Base-by-base conservation (phyloP, 2,888 invertebrate species). In the Lampropteryx suffumata region DNA sequence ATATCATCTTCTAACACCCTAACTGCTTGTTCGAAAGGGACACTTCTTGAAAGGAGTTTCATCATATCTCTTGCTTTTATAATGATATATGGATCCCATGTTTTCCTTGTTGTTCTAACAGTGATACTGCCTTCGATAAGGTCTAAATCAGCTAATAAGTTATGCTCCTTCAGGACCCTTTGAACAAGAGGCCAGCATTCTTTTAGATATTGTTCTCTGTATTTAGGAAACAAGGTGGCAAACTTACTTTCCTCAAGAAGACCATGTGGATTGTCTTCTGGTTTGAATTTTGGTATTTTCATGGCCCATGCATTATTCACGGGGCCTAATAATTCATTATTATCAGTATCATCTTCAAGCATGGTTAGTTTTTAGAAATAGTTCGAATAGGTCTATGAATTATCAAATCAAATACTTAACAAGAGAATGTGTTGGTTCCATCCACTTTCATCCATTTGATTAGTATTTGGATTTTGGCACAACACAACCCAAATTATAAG, bases 1-100 rank as follows among this genome's bases (percentile, higher is more conserved):
- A 95, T 92, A 61, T 98, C 97, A 82, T 99, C 99, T 65, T 97
- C 94, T 21, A 97, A 80, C 0, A 97, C 96, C 64, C 94, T 91
- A 9, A 94, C 92, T 1, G 98, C 98, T 86, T 99, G 99, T 82
- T 99, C 99, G 67, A 95, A 97, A 0, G 99, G 99, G 0, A 99
- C 99, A 80, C 98, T 98, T 62, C 99, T 92, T 0, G 99, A 96
- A 68, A 99, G 84, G 1, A 99, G 88, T 80, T 98, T 99, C 67
- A 99, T 96, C 90, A 99, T 92, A 80, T 99, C 99, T 55, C 99
- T 92, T 0, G 98, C 98, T 89, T 99, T 99, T 21, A 99, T 92
- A 34, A 99, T 97, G 44, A 98, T 96, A 66, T 96, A 99, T 0
- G 99, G 99, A 90, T 99, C 99, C 98, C 98, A 99, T 0, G 99